Conservation (phyloP, 2,113 vertebrate genomes). For the Donacobius atricapilla region DNA sequence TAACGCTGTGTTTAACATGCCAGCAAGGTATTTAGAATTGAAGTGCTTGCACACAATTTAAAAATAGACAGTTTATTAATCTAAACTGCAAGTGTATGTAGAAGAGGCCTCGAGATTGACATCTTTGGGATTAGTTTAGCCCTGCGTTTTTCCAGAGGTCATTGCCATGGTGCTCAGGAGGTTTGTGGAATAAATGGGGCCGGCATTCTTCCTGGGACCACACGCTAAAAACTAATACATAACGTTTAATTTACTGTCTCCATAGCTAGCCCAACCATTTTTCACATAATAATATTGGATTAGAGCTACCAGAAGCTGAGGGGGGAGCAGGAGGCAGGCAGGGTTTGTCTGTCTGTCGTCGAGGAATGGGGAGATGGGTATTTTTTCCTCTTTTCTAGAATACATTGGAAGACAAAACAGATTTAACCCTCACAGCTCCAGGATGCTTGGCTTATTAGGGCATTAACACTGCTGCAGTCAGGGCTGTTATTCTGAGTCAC, state of each 20-base stretch:
- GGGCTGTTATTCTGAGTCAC: not conserved
- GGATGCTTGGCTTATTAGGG: not conserved
- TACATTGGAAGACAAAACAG: slow-evolving; percentile 3
- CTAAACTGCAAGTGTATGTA: slow-evolving; percentile 78
- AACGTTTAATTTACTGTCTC: slow-evolving; percentile 98
- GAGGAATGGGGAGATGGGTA: not conserved
- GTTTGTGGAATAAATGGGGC: slow-evolving; percentile 78
- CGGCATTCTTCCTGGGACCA: slow-evolving; percentile 66
- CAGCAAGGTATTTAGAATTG: slow-evolving; percentile 77
- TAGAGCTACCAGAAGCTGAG: slow-evolving; percentile 76
- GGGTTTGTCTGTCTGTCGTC: slow-evolving; percentile 37
- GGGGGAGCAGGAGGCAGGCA: slow-evolving; percentile 19
- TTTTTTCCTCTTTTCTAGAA: slow-evolving; percentile 49
- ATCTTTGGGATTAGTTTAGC: slow-evolving; percentile 85
- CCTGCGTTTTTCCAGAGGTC: slow-evolving; percentile 78
- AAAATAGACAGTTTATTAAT: slow-evolving; percentile 83
- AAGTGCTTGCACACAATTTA: slow-evolving; percentile 79
- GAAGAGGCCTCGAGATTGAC: slow-evolving; percentile 78
- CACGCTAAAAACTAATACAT: slow-evolving; percentile 87
- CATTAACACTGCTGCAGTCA: not conserved
- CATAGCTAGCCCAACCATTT: slow-evolving; percentile 84
- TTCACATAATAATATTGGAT: slow-evolving; percentile 95
- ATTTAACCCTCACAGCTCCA: slow-evolving; percentile 35
- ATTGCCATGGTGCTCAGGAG: slow-evolving; percentile 74
- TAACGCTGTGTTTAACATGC: slow-evolving; percentile 80